Evolutionary conservation across 2,797 vertebrate species (phyloP).

Genomic region (Falco novaeseelandiae): DNA sequence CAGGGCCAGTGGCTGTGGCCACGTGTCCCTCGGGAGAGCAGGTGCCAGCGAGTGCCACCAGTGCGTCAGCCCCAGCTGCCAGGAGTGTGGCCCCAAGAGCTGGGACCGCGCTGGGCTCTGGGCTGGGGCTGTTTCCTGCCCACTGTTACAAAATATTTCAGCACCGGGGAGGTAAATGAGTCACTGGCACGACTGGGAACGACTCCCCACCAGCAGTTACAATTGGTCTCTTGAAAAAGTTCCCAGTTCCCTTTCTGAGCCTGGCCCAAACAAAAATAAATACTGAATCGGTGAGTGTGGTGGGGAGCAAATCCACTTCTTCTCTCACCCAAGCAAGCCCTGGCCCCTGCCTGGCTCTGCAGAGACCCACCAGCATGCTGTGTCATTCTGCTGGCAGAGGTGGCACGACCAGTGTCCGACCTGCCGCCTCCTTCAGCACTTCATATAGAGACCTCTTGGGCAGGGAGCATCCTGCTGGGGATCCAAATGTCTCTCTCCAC

Average conservation of each 20-base stretch:
- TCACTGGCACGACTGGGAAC: background rate
- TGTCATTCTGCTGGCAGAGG: background rate
- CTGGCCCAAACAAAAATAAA: constrained; percentile 23
- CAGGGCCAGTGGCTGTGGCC: background rate
- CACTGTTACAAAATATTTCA: background rate
- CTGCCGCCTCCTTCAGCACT: background rate
- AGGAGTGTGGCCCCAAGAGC: background rate
- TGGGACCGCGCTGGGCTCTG: accelerated
- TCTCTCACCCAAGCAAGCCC: background rate
- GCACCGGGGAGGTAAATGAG: background rate
- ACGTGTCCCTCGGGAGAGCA: background rate
- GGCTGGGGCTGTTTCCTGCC: background rate
- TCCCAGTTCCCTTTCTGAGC: constrained; percentile 44
- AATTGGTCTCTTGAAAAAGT: constrained; percentile 2
- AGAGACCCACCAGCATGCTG: background rate
- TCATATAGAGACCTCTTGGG: accelerated
- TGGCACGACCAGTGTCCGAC: background rate
- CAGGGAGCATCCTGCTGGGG: background rate
- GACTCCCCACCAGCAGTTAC: background rate
- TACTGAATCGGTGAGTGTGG: background rate
- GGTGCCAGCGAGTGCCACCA: background rate
- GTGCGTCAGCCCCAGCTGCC: background rate
- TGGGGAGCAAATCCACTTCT: background rate
- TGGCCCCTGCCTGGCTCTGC: background rate
- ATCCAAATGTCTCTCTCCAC: accelerated